phyloP scores from a whole-genome alignment of 1,140 invertebrate species.

The Pollicipes pollicipes region DNA sequence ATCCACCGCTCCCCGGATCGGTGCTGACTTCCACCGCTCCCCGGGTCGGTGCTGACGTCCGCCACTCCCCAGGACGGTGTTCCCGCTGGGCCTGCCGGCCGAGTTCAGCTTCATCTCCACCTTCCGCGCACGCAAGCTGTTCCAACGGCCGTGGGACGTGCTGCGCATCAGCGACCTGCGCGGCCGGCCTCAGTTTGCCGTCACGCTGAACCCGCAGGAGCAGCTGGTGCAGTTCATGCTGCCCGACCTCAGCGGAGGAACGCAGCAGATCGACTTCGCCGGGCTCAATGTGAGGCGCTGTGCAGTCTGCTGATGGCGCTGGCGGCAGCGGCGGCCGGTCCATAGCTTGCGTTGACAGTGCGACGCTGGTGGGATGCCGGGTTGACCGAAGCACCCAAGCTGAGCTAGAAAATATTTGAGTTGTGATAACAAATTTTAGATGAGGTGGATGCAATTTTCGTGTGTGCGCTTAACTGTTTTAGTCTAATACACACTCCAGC shows the following conservation, averaged over 20 bases:
- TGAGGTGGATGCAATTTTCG: too few species aligned
- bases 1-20: too few species aligned
- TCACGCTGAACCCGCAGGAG: slow-evolving; percentile 44
- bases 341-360: too few species aligned
- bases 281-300: slow-evolving; percentile 31
- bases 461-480: too few species aligned
- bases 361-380: too few species aligned
- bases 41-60: too few species aligned
- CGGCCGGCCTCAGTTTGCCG: slow-evolving; percentile 41
- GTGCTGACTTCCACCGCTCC: too few species aligned
- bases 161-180: slow-evolving; percentile 42
- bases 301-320: not conserved
- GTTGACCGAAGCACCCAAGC: too few species aligned
- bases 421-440: too few species aligned
- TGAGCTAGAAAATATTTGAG: too few species aligned
- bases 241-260: slow-evolving; percentile 34
- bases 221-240: slow-evolving; percentile 43
- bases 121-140: slow-evolving; percentile 38
- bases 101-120: slow-evolving; percentile 52
- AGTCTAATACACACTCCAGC: too few species aligned
- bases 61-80: slow-evolving; percentile 35
- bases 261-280: slow-evolving; percentile 41
- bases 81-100: slow-evolving; percentile 45
- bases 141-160: slow-evolving; percentile 46
- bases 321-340: too few species aligned